Evolutionary conservation across 2,113 vertebrate species (phyloP).

Genomic region (Phocoena phocoena): DNA sequence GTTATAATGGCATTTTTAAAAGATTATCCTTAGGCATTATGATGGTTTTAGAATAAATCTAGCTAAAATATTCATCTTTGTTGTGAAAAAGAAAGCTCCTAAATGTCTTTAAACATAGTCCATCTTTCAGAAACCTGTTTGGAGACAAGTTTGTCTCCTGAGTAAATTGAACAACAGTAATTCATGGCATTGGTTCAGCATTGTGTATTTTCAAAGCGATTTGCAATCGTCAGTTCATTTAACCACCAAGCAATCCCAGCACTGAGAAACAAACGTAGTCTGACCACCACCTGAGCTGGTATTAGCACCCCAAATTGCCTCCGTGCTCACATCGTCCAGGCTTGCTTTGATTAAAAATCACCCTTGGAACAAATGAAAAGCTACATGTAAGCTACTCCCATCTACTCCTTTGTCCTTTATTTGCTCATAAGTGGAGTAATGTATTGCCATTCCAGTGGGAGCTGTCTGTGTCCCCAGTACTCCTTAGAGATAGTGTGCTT

Average conservation of each 20-base stretch:
- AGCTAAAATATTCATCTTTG: slow-evolving; percentile 59
- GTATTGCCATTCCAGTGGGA: not conserved
- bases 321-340: not conserved
- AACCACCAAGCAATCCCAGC: not conserved
- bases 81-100: slow-evolving; percentile 47
- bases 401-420: not conserved
- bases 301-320: slow-evolving; percentile 14
- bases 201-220: slow-evolving; percentile 66
- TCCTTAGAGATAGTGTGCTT: not conserved
- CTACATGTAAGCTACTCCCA: not conserved
- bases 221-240: slow-evolving; percentile 69
- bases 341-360: slow-evolving; percentile 54
- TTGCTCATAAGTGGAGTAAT: slow-evolving; percentile 11
- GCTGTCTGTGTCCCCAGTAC: not conserved
- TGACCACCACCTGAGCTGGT: not conserved
- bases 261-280: slow-evolving; percentile 25
- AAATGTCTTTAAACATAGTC: slow-evolving; percentile 61
- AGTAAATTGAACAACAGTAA: slow-evolving; percentile 54
- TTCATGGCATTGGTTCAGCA: slow-evolving; percentile 47
- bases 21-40: slow-evolving; percentile 71
- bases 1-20: slow-evolving; percentile 72
- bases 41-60: slow-evolving; percentile 73
- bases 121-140: slow-evolving; percentile 52
- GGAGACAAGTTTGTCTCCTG: slow-evolving; percentile 39
- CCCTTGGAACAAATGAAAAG: slow-evolving; percentile 33